Evolutionary conservation across 2,113 vertebrate genomes (phyloP), one percentile per base, ranked within the genome.

Genomic region (Bambusicola thoracicus): DNA sequence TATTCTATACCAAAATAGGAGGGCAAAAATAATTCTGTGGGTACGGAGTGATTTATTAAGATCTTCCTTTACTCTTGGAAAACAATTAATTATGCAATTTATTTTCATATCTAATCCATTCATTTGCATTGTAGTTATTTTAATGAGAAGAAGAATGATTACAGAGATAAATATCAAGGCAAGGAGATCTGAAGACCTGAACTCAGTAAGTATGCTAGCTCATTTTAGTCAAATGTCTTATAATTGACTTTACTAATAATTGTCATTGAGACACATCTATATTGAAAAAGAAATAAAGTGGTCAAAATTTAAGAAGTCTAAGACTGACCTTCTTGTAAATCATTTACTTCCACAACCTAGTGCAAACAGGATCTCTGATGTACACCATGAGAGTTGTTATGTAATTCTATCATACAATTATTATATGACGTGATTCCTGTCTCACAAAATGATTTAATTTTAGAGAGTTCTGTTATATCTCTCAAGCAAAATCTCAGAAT

Each of bases 121-220:
- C 7, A 46, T 55, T 92, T 86, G 49, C 25, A 20, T 8, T 29
- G 11, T 29, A 75, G 41, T 5, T 61, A 9, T 78, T 81, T 58
- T 55, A 68, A 59, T 81, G 21, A 88, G 49, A 81, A 62, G 34
- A 41, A 2, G 0, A 0, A 53, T 49, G 6, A 5, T 59, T 84
- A 41, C 14, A 90, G 36, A 46, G 4, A 8, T 49, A 41, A 85
- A 55, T 4, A 66, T 2, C 18, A 76, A 79, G 6, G 6, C 11
- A 76, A 51, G 4, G 20, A 40, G 5, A 8, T 72, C 5, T 73
- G 40, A 22, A 13, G 21, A 66, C 29, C 48, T 65, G 61, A 32
- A 40, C 22, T 40, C 59, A 49, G 13, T 22, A n/a, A 51, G 30
- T 78, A 13, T 17, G 21, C 36, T 15, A 10, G 29, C 27, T 77